Base-by-base conservation (phyloP, 2,113 vertebrate species). In the Perca schrenkii region DNA sequence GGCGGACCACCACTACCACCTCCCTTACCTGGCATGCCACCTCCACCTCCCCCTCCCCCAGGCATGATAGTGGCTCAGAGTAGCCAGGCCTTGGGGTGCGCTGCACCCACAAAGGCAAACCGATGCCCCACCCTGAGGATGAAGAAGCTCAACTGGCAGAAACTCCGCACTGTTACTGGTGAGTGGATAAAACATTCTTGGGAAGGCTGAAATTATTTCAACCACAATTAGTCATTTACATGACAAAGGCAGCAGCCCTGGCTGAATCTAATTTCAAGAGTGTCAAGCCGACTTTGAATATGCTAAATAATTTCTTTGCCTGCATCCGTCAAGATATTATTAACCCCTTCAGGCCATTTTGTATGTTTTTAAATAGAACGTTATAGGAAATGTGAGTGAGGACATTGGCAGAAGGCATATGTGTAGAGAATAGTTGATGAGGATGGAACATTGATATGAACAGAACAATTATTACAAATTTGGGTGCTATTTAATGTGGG, bases 121-220 rank as follows among this genome's bases (percentile, higher is more conserved):
- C 95, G 95, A 56, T 95, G 92, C 0, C 98, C 98, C 56, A 96
- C 97, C 0, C 73, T 97, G 78, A 95, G 97, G 85, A 99, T 99
- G 98, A 99, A 99, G 87, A 99, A 99, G 68, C 94, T 99, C 60
- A 99, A 99, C 92, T 99, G 98, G 98, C 98, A 99, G 94, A 99
- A 99, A 83, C 94, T 99, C 73, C 96, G 92, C 0, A 83, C 96
- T 8, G 95, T 96, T 6, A 96, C 93, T 79, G 97, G 98, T 99
- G 87, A 84, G 84, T 82, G n/a, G 25, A 53, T 14, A 14, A 69
- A 54, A 16, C 16, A 4, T 72, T 52, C 1, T 19, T 43, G 8
- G 56, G n/a, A 43, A 28, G 5, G 15, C 13, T 40, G 6, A 25
- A 43, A 40, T 56, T 1, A 28, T 34, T 40, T 53, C 16, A 22